Base-by-base conservation (phyloP, 2,888 invertebrate species). In the Microctonus brassicae region DNA sequence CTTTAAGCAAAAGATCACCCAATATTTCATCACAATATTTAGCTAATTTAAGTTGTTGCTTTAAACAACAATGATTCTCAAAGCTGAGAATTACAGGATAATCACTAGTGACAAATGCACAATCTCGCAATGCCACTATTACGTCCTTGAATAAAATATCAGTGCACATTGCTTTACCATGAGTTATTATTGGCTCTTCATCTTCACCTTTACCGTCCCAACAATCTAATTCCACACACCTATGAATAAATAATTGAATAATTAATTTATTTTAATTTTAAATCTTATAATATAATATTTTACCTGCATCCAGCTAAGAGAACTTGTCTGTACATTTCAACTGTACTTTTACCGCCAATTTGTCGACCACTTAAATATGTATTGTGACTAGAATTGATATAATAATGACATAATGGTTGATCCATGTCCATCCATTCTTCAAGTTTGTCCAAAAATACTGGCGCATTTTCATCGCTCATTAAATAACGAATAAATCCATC, bases 111-210 rank as follows among this genome's bases (percentile, higher is more conserved):
- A 92, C 91, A 82, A 93, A 93, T 11, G 93, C 93, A 69, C 92
- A 92, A 81, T 93, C 93, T 74, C 91, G 87, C 76, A 93, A 90
- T 65, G 93, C 93, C 75, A 89, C 88, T 69, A 93, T 91, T 2
- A 92, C 93, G 83, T 93, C 93, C 89, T 89, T 86, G 76, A 85
- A 85, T 0, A 91, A 84, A 75, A 93, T 92, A 80, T 93, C 93
- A 17, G 93, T 93, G 82, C 93, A 93, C 93, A 93, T 93, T 29
- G 93, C 93, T 84, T 93, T 93, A 20, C 93, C 93, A 83, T 93
- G 93, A 47, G 93, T 93, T 77, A 93, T 92, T 77, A 93, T 93
- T 2, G 93, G 93, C 79, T 93, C 93, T 78, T 92, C 92, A 77
- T 92, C 91, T 80, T 91, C 90, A 52, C 89, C 90, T 78, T 91